phyloP scores from a whole-genome alignment of 2,888 invertebrate genomes.

The Allophyes oxyacanthae region DNA sequence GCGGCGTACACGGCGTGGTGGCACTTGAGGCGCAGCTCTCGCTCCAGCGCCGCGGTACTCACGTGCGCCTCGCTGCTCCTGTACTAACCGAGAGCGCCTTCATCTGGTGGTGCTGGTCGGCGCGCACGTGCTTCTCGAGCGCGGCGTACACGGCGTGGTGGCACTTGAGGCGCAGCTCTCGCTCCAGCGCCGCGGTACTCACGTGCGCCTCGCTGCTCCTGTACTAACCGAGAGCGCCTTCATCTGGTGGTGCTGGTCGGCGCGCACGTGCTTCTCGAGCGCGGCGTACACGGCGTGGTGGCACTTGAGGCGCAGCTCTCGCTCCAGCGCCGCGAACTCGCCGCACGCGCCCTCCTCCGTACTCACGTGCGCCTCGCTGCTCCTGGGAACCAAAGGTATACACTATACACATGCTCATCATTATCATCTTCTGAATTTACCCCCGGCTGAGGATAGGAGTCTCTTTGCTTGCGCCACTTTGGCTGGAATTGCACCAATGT shows the following conservation, averaged over 20 bases:
- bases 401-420: background rate
- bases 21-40: conserved; percentile 93
- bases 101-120: conserved; percentile 94
- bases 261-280: conserved; percentile 94
- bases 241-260: conserved; percentile 94
- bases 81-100: conserved; percentile 91
- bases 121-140: conserved; percentile 94
- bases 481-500: too few species aligned
- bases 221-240: conserved; percentile 91
- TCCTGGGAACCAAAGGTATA: background rate
- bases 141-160: conserved; percentile 93
- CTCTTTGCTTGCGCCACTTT: too few species aligned
- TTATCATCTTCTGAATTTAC: too few species aligned
- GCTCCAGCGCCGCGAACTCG: conserved; percentile 71
- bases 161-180: conserved; percentile 93
- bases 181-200: conserved; percentile 75
- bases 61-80: too few species aligned
- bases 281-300: conserved; percentile 93
- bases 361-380: conserved; percentile 26
- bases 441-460: too few species aligned
- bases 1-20: conserved; percentile 93
- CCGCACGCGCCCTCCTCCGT: conserved; percentile 47
- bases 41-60: conserved; percentile 75
- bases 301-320: conserved; percentile 93
- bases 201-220: too few species aligned